Base-by-base conservation (phyloP, 2,888 invertebrate species). In the Papilio protenor region DNA sequence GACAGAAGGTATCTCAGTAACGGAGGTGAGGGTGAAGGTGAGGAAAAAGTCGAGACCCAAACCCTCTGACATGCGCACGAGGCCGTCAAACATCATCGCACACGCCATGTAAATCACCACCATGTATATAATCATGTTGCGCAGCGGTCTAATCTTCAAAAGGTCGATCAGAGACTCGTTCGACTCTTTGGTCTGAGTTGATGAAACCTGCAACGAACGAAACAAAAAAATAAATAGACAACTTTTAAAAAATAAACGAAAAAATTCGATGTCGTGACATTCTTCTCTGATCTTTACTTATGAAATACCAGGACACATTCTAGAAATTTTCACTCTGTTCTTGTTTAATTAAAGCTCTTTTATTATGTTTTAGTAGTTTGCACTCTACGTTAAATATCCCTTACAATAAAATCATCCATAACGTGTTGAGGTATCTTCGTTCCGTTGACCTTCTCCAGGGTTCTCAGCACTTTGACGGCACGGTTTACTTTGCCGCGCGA, bases 391-490 rank as follows among this genome's bases (percentile, higher is more conserved):
- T n/a, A 23, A 5, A 10, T 11, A 8, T 16, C 21, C 18, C 93
- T 89, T 84, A 94, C 95, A 81, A 95, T 89, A 82, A 95, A 95
- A 40, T 94, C 92, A 79, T 94, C 93, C 87, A 94, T 87, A 3
- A 93, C 90, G 76, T 93, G 91, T 12, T 94, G 91, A 1, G 95
- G 95, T 16, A 95, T 92, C 76, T 92, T 90, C 0, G 89, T 91
- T 2, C 90, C 87, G 81, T 95, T 95, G 0, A 95, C 88, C 78
- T 85, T 89, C 80, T 95, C 95, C 78, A 95, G 94, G 73, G 85
- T 90, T 73, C 84, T 88, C 76, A 95, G 84, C 0, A 95, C 90
- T 33, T 88, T 86, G 0, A 95, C 91, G 0, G 95, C 94, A 72
- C 90, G 87, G 79, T 90, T 92, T 3, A 93, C 89, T 2, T 90